phyloP scores from a whole-genome alignment of 1,140 invertebrate species.

The Drosophila nannoptera region DNA sequence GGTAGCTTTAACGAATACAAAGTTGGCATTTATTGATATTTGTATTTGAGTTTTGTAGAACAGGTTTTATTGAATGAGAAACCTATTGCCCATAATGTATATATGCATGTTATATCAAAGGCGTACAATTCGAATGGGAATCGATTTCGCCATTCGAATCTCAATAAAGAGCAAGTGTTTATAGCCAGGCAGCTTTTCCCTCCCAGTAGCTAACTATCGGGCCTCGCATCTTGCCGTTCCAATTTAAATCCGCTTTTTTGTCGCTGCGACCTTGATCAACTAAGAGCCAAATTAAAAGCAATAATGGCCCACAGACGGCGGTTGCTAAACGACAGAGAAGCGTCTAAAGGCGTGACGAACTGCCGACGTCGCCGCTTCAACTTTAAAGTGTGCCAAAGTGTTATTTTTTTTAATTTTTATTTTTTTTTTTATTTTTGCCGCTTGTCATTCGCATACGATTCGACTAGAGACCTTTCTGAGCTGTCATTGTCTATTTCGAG shows the following conservation, averaged over 20 bases:
- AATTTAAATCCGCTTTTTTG: slow-evolving; percentile 34
- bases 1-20: not conserved
- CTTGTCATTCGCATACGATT: slow-evolving; percentile 52
- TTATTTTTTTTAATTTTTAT: slow-evolving; percentile 22
- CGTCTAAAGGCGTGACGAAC: slow-evolving; percentile 73
- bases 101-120: not conserved
- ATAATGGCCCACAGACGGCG: slow-evolving; percentile 65
- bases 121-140: not conserved
- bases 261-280: slow-evolving; percentile 43
- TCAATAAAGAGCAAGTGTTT: not conserved
- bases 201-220: slow-evolving; percentile 25
- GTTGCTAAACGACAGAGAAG: slow-evolving; percentile 62
- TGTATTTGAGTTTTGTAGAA: not conserved
- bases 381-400: slow-evolving; percentile 71
- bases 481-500: slow-evolving; percentile 69
- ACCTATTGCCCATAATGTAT: not conserved
- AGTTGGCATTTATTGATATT: slow-evolving; percentile 2
- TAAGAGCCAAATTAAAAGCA: slow-evolving; percentile 66
- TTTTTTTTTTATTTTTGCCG: slow-evolving; percentile 14
- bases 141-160: not conserved
- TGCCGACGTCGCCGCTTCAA: slow-evolving; percentile 58
- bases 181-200: slow-evolving; percentile 23
- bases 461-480: slow-evolving; percentile 59
- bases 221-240: slow-evolving; percentile 31
- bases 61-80: not conserved